These are phyloP conservation scores for Anas georgica DNA, from an alignment of 2,797 vertebrate genomes.

Conservation along the genomic window DNA sequence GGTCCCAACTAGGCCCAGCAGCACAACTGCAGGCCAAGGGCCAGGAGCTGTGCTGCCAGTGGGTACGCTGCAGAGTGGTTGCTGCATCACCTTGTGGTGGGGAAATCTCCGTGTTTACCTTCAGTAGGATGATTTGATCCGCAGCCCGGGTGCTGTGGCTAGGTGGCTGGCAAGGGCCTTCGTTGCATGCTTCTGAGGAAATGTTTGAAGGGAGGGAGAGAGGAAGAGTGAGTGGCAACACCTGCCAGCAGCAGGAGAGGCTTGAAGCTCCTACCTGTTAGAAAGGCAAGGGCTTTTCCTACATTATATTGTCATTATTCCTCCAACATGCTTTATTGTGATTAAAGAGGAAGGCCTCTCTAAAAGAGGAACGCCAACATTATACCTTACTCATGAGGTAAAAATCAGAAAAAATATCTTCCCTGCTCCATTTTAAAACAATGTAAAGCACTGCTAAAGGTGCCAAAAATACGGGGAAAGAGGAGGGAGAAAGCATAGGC, in stretches of 20 bases:
- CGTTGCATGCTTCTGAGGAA: background rate
- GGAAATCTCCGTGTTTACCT: background rate
- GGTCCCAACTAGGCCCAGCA: background rate
- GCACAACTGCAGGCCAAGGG: background rate
- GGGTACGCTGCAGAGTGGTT: background rate
- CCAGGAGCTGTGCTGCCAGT: background rate
- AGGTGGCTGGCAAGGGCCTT: background rate
- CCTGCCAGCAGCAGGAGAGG: background rate
- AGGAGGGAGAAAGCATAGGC: background rate
- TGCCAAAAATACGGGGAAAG: background rate
- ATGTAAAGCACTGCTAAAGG: background rate
- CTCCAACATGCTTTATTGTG: background rate
- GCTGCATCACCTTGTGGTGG: background rate
- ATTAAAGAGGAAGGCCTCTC: background rate
- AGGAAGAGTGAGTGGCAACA: background rate
- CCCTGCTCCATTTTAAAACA: background rate
- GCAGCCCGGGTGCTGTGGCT: background rate
- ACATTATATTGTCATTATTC: background rate
- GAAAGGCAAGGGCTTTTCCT: background rate
- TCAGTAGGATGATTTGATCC: background rate
- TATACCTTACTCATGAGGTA: background rate
- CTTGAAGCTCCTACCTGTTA: background rate
- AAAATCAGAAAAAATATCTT: background rate
- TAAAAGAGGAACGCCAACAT: background rate
- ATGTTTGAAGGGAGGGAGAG: background rate